phyloP scores from a whole-genome alignment of 1,140 invertebrate genomes.

The Scaptomyza pallida region DNA sequence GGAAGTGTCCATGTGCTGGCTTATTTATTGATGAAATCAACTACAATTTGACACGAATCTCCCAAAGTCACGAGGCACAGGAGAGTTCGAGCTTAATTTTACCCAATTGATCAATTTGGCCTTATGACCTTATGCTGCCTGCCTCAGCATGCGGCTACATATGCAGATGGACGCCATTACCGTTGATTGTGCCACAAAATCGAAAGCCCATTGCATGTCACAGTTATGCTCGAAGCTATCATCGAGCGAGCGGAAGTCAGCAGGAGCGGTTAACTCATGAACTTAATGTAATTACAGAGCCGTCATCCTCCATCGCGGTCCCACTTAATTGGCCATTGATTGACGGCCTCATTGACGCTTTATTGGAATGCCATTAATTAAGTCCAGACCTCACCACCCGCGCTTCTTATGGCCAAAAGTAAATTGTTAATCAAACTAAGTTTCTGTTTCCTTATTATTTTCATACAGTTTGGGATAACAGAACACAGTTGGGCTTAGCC shows the following conservation, averaged over 20 bases:
- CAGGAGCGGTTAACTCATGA: conserved; percentile 21
- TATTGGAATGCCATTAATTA: conserved; percentile 59
- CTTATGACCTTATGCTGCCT: neutral
- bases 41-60: conserved; percentile 74
- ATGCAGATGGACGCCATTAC: conserved; percentile 61
- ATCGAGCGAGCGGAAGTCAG: conserved; percentile 42
- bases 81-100: conserved; percentile 69
- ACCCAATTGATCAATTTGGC: conserved; percentile 77
- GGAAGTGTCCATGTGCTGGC: conserved; percentile 43
- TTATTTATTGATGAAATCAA: conserved; percentile 76
- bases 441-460: too few species aligned
- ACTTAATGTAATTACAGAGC: conserved; percentile 69
- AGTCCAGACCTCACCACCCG: conserved; percentile 12
- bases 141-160: conserved; percentile 32
- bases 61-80: conserved; percentile 22
- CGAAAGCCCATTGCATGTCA: conserved; percentile 47
- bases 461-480: conserved; percentile 17
- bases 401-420: conserved; percentile 67
- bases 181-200: conserved; percentile 64
- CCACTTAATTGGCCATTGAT: conserved; percentile 51
- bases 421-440: conserved; percentile 52
- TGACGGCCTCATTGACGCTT: conserved; percentile 55
- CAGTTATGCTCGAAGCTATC: conserved; percentile 29
- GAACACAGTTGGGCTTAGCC: neutral
- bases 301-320: conserved; percentile 6